Evolutionary conservation across 2,797 vertebrate species (phyloP), one percentile per base, ranked within the genome.

Genomic region (Platyrinchus mystaceus): DNA sequence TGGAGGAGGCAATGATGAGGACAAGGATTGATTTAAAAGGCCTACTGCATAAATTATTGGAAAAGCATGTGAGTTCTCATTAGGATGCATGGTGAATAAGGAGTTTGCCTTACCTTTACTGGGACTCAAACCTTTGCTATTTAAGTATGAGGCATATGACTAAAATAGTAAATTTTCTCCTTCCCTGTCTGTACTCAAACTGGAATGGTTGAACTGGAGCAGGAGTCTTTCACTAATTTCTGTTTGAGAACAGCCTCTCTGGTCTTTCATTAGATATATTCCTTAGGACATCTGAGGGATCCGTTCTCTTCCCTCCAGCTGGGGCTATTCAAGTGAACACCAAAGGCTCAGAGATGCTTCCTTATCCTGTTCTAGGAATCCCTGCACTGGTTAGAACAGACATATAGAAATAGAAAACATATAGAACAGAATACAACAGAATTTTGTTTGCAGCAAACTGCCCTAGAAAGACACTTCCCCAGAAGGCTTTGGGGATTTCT

Each of bases 11-110:
- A 30, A 23, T 58, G 76, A 73, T 58, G 74, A 91, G 80, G 67
- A 62, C 78, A 90, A 90, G 16, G 18, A 84, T 78, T 88, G 81
- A 90, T 92, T 81, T 88, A 86, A 93, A 91, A 90, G 46, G 27
- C 49, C 53, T 90, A 22, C 36, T 69, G 81, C 71, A 89, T 89
- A 87, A 92, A 89, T 94, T 89, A 84, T 53, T 94, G 86, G 77
- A 69, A 92, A 77, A 64, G 81, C 77, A 59, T 80, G 46, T 23
- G 74, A 69, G 39, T 43, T 84, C 53, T 78, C 70, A 46, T 90
- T 84, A 86, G 62, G 69, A 80, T 76, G 80, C 36, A 12, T 28
- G 59, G 39, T 44, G 63, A 76, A 64, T 53, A 34, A 64, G 14
- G 47, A 84, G 28, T 66, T 81, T 86, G 39, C 23, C 32, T 55